A percentile compares a stretch with the other conserved stretches of the same genome.
phyloP scores from a whole-genome alignment of 2,113 vertebrate genomes.

The Willisornis vidua region DNA sequence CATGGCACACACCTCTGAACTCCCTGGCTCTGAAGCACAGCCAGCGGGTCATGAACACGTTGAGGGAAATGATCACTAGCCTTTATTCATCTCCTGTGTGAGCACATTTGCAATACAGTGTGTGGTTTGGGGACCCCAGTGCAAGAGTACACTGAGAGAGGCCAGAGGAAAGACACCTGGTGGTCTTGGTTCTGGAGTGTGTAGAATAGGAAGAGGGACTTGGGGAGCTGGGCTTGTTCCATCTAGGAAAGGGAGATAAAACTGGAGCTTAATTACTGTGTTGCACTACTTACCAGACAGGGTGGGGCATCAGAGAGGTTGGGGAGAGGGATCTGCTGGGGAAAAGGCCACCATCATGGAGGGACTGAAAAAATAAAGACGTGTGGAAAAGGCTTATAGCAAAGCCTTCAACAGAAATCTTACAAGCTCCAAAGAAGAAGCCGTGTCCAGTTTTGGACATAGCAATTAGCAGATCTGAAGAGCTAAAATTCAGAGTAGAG shows the following conservation, averaged over 20 bases:
- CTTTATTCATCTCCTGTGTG: rapidly evolving
- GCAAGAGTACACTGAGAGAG: not conserved
- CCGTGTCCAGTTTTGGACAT: not conserved
- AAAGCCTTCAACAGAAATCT: not conserved
- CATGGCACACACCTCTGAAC: not conserved
- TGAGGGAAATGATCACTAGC: not conserved
- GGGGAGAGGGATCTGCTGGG: not conserved
- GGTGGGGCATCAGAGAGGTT: rapidly evolving
- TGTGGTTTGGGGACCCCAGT: not conserved
- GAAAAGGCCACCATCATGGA: not conserved
- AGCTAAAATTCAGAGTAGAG: not conserved
- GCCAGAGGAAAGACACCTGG: not conserved
- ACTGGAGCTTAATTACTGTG: not conserved
- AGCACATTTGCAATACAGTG: not conserved
- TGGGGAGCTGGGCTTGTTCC: not conserved
- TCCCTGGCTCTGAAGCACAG: rapidly evolving
- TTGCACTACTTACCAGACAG: rapidly evolving
- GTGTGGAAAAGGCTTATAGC: not conserved
- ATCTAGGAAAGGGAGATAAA: not conserved
- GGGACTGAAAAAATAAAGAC: not conserved
- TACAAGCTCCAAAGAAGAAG: not conserved
- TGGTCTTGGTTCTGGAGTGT: not conserved
- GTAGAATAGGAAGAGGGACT: not conserved
- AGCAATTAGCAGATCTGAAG: not conserved
- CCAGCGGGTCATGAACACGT: not conserved